Evolutionary conservation across 2,888 invertebrate species (phyloP).

Genomic region (Sacculina carcini): DNA sequence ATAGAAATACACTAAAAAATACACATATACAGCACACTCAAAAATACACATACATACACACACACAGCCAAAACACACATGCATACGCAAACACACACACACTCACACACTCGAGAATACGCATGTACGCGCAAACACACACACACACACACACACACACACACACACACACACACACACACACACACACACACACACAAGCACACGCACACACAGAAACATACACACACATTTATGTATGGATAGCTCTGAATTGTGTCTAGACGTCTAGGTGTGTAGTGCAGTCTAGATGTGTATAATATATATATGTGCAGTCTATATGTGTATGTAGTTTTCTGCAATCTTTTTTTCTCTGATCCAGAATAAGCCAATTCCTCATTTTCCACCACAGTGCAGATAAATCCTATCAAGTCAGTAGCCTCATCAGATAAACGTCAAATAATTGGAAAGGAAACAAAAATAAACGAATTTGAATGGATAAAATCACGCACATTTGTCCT

Average conservation of each 20-base stretch:
- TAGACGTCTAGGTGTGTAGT: not conserved
- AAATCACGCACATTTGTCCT: too few species aligned
- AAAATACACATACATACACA: not conserved
- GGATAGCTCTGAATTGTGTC: not conserved
- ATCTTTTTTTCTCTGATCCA: too few species aligned
- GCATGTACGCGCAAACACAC: not conserved
- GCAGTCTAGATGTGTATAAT: not conserved
- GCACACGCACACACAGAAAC: too few species aligned
- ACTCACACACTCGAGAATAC: not conserved
- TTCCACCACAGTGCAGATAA: too few species aligned
- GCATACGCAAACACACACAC: not conserved
- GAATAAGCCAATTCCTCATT: too few species aligned
- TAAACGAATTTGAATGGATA: too few species aligned
- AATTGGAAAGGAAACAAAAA: too few species aligned
- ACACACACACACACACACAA: not conserved
- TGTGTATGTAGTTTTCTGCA: too few species aligned
- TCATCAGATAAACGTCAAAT: too few species aligned
- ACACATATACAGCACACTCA: not conserved
- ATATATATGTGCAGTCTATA: constrained; percentile 2
- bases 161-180: not conserved
- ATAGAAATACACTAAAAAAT: not conserved
- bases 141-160: not conserved
- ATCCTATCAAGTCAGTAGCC: too few species aligned
- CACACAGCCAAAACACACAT: not conserved
- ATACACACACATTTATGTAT: not conserved